Evolutionary conservation across 1,140 invertebrate species (phyloP), one percentile per base, ranked within the genome.

Genomic region (Drosophila bocqueti): DNA sequence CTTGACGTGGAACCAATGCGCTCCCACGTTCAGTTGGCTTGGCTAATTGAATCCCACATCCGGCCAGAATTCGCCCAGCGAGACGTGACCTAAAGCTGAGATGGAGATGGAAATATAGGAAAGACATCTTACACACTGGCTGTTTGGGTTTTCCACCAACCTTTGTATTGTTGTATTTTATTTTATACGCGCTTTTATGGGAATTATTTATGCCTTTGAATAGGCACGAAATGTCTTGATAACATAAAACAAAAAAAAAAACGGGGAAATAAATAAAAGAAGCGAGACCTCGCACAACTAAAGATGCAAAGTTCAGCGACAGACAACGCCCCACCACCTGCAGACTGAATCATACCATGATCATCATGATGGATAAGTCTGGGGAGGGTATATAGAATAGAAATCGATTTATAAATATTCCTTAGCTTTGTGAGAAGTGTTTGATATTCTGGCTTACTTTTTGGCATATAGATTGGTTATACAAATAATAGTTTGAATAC

Each of bases 11-110:
- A 2, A 4, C 21, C 31, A 18, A 24, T n/a, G 24, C 38, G 26
- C 57, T 67, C 57, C 64, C 64, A 67, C 64, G 64, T 46, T 60
- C 63, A 42, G n/a, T 26, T 45, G n/a, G n/a, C n/a, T 26, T 47
- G 42, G n/a, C 38, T 69, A 47, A 57, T 72, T 58, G 38, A 36
- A 11, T 18, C 36, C 10, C 21, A 45, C 67, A 55, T 68, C 63
- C 66, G 38, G 5, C 18, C 55, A 72, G 69, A 72, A 52, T 59
- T 58, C 36, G 34, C 36, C 45, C 68, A 47, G 31, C 47, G 65
- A 71, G 50, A 72, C 68, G 68, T 72, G 66, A 49, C 68, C 29
- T 2, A 34, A 18, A 40, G 36, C 26, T 6, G 13, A 11, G 38
- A 16, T 26, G 18, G 26, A 7, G 38, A 16, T 26, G 18, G 26